A percentile compares a stretch with the other conserved stretches of the same genome.
Conservation (phyloP, 2,888 invertebrate genomes). For the Gastrophysa polygoni region DNA sequence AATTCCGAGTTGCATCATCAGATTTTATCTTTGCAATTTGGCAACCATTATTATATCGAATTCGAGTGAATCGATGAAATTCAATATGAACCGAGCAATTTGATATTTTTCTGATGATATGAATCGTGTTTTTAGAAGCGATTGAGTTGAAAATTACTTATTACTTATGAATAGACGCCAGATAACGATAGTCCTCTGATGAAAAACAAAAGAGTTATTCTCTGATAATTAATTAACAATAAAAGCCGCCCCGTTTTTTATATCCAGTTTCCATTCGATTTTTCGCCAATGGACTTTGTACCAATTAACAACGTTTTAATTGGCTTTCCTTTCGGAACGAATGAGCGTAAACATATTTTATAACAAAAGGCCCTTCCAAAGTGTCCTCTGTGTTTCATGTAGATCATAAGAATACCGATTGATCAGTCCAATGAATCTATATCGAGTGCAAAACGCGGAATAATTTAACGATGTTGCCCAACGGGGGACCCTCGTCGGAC, state of each 20-base stretch:
- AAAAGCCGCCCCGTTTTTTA: not conserved
- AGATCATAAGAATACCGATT: slow-evolving; percentile 52
- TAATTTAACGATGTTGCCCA: slow-evolving; percentile 57
- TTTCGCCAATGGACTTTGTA: slow-evolving; percentile 4
- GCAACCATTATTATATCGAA: too few species aligned
- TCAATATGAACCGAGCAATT: too few species aligned
- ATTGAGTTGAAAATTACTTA: not conserved
- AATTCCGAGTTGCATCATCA: too few species aligned
- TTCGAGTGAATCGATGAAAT: too few species aligned
- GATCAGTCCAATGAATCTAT: slow-evolving; percentile 52
- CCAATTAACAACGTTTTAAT: slow-evolving; percentile 41
- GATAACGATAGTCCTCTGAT: not conserved
- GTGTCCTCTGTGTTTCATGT: slow-evolving; percentile 38
- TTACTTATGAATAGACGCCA: too few species aligned
- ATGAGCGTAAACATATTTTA: slow-evolving; percentile 37
- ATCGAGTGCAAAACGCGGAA: slow-evolving; percentile 55
- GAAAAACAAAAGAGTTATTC: not conserved
- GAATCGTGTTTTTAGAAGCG: too few species aligned
- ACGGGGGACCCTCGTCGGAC: slow-evolving; percentile 34
- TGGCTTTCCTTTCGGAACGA: slow-evolving; percentile 34
- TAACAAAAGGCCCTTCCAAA: slow-evolving; percentile 31
- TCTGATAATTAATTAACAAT: too few species aligned
- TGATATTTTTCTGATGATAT: too few species aligned
- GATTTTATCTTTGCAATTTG: too few species aligned
- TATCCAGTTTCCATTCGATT: not conserved